Base-by-base conservation (phyloP, 2,113 vertebrate species). In the Noturus placidus region DNA sequence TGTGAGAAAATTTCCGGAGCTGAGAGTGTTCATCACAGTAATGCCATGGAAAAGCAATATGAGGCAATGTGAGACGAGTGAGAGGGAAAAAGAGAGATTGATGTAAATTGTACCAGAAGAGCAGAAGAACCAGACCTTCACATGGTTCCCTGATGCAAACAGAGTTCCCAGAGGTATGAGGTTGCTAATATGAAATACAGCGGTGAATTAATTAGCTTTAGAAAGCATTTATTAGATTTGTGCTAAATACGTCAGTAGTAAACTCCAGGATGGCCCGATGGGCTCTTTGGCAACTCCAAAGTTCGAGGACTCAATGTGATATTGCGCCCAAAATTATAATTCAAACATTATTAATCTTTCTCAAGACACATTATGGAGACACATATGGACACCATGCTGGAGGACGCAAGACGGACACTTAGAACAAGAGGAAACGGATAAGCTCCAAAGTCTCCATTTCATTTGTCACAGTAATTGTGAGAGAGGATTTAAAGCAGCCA, bases 141-240 rank as follows among this genome's bases (percentile, higher is more conserved):
- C 33, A 0, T 20, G 69, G 52, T 57, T 85, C 69, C 13, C 85
- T 56, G 59, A 65, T 69, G 85, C 61, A 67, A 74, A 86, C 19
- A 17, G 76, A 54, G 38, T 9, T 86, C 46, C 77, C 85, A 86
- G 38, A 80, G 85, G 74, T 82, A 81, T 4, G 72, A 67, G 57
- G 76, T 46, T 79, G 11, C n/a, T 25, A 86, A 86, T 80, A 67
- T 54, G 30, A 78, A 54, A 30, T 17, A 33, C 6, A 52, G 61
- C 27, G 8, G 5, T 69, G 42, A 86, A 42, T 30, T 69, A 69
- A 80, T 86, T 56, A 80, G 76, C 61, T 80, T 65, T 56, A 33
- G 61, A 86, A 86, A 80, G 13, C 77, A 81, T 86, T 86, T 33
- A 80, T 80, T 86, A 69, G 50, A 33, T 79, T 50, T 86, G 42